These are phyloP conservation scores for Heliconius charithonia DNA, from an alignment of 2,888 invertebrate species.

Conservation along the genomic window DNA sequence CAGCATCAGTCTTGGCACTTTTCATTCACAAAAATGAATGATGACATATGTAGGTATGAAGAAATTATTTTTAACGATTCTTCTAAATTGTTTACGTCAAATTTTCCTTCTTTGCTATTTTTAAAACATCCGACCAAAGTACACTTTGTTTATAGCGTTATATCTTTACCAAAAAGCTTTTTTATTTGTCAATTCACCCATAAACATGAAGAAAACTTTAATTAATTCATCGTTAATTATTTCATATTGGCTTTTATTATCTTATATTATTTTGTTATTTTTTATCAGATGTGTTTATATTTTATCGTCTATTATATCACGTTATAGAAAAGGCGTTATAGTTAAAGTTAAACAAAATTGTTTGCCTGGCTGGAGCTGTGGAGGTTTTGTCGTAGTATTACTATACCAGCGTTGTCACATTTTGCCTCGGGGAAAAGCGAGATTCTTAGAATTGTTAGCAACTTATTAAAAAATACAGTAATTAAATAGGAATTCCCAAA, in stretches of 20 bases:
- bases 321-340: no score
- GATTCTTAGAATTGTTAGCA: no score
- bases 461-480: no score
- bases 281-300: no score
- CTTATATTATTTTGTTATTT: neutral
- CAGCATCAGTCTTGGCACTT: neutral
- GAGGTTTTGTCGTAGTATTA: no score
- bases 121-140: neutral
- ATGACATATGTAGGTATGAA: neutral
- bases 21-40: conserved; percentile 8
- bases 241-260: neutral
- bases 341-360: no score
- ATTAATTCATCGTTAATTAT: neutral
- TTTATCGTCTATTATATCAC: no score
- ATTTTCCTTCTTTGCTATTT: conserved; percentile 9
- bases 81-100: neutral
- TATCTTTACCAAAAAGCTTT: neutral
- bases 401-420: no score
- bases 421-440: no score
- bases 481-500: no score
- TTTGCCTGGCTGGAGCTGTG: no score
- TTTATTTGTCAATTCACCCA: neutral
- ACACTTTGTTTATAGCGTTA: neutral
- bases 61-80: conserved; percentile 8
- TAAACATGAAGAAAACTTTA: neutral